Evolutionary conservation across 2,113 vertebrate genomes (phyloP).

Genomic region (Cygnus atratus): DNA sequence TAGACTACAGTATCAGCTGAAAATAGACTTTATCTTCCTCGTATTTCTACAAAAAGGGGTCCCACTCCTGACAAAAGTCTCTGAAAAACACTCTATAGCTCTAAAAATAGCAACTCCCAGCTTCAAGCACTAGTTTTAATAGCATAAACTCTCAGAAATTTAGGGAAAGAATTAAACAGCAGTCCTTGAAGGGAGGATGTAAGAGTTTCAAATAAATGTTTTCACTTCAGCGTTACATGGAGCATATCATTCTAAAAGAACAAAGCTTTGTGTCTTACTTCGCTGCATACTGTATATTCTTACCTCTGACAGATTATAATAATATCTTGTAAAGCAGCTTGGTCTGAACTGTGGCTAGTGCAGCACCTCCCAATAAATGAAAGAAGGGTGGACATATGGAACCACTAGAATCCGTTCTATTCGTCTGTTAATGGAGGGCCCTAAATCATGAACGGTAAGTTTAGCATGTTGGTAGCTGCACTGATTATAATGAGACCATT

Average conservation of each 20-base stretch:
- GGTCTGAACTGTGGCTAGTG: slow-evolving; percentile 11
- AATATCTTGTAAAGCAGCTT: not conserved
- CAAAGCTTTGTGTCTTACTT: not conserved
- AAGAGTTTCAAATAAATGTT: not conserved
- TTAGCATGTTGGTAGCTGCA: slow-evolving; percentile 31
- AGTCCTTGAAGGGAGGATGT: not conserved
- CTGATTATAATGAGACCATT: slow-evolving; percentile 50
- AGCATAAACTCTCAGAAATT: not conserved
- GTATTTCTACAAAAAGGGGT: not conserved
- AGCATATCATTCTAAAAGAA: not conserved
- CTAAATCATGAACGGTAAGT: slow-evolving; percentile 19
- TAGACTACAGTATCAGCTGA: not conserved
- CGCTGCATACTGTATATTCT: not conserved
- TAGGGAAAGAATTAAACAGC: not conserved
- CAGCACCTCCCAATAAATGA: slow-evolving; percentile 25
- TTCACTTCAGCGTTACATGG: not conserved
- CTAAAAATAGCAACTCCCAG: not conserved
- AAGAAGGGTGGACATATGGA: slow-evolving; percentile 42
- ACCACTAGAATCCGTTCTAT: slow-evolving; percentile 38
- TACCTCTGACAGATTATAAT: not conserved
- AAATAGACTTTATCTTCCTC: not conserved
- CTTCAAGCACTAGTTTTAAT: not conserved
- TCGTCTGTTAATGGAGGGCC: slow-evolving; percentile 6
- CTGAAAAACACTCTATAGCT: not conserved
- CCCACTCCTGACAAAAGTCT: not conserved